Conservation (phyloP, 2,888 invertebrate genomes). For the Metellina segmentata region DNA sequence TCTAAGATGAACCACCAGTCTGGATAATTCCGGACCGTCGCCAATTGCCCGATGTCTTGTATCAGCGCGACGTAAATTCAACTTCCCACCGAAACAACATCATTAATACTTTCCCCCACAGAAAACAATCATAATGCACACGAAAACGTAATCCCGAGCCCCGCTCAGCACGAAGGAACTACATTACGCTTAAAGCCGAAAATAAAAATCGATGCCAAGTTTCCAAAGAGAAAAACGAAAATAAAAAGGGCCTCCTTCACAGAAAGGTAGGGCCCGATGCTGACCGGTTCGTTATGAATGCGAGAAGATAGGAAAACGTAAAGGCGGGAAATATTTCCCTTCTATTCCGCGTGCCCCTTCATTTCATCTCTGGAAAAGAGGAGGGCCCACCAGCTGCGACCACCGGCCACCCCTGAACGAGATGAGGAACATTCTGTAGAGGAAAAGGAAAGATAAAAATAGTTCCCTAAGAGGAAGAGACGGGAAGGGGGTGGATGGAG, state of each 20-base stretch:
- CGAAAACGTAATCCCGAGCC: neutral
- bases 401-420: conserved; percentile 38
- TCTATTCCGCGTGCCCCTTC: conserved; percentile 10
- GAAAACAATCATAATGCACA: neutral
- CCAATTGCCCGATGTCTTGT: too few species aligned
- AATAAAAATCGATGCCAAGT: neutral
- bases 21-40: too few species aligned
- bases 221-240: neutral
- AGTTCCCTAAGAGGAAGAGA: neutral
- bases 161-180: neutral
- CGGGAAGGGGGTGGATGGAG: neutral
- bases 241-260: neutral
- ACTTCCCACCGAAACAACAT: neutral
- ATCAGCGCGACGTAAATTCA: neutral
- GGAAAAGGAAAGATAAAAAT: neutral
- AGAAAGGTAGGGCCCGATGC: neutral
- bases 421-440: conserved; percentile 53
- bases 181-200: neutral
- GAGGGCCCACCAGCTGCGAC: conserved; percentile 70
- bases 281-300: conserved; percentile 75
- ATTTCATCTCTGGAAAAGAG: conserved; percentile 44
- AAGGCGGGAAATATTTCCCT: conserved; percentile 41
- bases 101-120: neutral
- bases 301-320: conserved; percentile 60
- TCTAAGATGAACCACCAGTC: too few species aligned